A percentile compares a stretch with the other conserved stretches of the same genome.
Evolutionary conservation across 2,113 vertebrate genomes (phyloP).

Genomic region (Notothenia rossii): DNA sequence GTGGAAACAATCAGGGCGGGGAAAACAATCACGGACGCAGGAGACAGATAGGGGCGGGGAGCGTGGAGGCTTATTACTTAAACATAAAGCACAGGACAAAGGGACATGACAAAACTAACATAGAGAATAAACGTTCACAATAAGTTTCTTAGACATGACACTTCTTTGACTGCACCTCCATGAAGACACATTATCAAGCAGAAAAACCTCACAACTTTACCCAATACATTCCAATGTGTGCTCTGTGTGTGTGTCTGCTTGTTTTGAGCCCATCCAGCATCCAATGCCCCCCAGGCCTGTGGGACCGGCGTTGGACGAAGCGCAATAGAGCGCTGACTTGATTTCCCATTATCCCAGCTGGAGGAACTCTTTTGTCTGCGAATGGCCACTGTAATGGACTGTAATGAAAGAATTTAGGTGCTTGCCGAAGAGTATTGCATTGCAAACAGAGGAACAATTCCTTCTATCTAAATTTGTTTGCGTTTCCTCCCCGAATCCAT

Average conservation of each 20-base stretch:
- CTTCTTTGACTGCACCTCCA: background rate
- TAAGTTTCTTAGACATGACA: too few relatives aligned
- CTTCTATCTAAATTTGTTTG: conserved; percentile 69
- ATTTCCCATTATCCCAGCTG: conserved; percentile 67
- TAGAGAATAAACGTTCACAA: too few relatives aligned
- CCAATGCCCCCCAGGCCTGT: background rate
- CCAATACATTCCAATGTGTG: conserved; percentile 1
- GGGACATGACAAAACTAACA: too few relatives aligned
- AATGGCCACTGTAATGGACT: conserved; percentile 64
- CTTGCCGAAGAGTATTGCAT: conserved; percentile 57
- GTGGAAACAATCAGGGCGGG: too few relatives aligned
- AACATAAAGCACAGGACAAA: too few relatives aligned
- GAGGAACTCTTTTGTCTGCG: conserved; percentile 64
- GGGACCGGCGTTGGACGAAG: conserved; percentile 51
- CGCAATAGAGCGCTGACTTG: conserved; percentile 60
- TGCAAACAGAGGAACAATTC: conserved; percentile 65
- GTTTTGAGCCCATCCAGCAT: conserved; percentile 1
- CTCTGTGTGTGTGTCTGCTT: background rate
- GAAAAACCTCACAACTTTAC: background rate
- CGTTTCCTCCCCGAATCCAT: conserved; percentile 39
- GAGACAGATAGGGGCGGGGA: too few relatives aligned
- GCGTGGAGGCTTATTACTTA: too few relatives aligned
- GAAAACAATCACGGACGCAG: too few relatives aligned
- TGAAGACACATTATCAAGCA: background rate
- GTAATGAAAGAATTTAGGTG: conserved; percentile 76